Base-by-base conservation (phyloP, 2,888 invertebrate genomes). In the Belgica antarctica region DNA sequence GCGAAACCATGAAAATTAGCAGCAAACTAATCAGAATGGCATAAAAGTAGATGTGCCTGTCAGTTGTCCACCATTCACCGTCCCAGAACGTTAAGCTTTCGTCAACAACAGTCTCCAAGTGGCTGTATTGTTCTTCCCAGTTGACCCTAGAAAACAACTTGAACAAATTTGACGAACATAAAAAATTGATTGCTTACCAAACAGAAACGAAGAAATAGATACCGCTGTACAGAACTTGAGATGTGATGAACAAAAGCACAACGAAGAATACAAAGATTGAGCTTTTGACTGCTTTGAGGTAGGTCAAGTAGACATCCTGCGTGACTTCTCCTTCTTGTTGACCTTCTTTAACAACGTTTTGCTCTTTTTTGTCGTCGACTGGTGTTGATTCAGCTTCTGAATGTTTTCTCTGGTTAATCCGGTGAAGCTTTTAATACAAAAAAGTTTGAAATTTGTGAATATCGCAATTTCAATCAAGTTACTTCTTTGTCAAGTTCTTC, bases 41-140 rank as follows among this genome's bases (percentile, higher is more conserved):
- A 76, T 85, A 86, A 5, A 86, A 77, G 73, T 84, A 84, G 15
- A 86, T 79, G 72, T 83, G 84, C 34, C 81, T 79, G 0, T 81
- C 77, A 0, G 84, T 79, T 0, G 80, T 78, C 3, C 82, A 68
- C 1, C 75, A 74, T 75, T 80, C 81, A 46, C 24, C 25, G 36
- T 68, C 34, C 22, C 36, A 46, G 19, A 68, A 62, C 34, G 47
- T 47, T 19, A 47, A 61, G 25, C 1, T 69, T 47, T 70, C 70
- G 27, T 27, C 25, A n/a, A 59, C 12, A 10, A 22, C 3, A 25
- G 2, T 1, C 24, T 24, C 27, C 27, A 31, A 17, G 10, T 28
- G 24, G 22, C 46, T 22, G 17, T 59, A n/a, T 36, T 15, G 34
- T 74, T 85, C 85, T 75, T 85, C 84, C 52, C 81, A 76, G 75